These are phyloP conservation scores for Morpho deidamia DNA, from an alignment of 2,888 invertebrate species.

Conservation along the genomic window DNA sequence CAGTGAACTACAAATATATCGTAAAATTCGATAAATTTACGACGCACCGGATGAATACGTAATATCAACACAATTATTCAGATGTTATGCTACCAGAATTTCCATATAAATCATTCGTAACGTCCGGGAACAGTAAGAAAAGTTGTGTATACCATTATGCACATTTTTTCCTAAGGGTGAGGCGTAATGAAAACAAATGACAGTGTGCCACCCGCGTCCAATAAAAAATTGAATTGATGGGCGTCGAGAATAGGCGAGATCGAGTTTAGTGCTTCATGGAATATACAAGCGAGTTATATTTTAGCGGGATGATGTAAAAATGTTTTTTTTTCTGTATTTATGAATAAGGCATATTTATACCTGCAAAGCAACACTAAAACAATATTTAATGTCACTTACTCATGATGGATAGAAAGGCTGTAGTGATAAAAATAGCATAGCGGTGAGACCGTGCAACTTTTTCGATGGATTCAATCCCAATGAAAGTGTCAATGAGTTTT, in stretches of 20 bases:
- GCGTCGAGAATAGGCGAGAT: conserved; percentile 56
- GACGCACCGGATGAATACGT: too few species aligned
- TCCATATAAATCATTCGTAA: conserved; percentile 3
- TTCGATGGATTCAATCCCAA: too few species aligned
- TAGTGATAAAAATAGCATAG: too few species aligned
- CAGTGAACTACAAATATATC: too few species aligned
- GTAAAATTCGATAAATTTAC: too few species aligned
- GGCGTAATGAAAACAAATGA: conserved; percentile 74
- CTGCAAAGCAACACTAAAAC: too few species aligned
- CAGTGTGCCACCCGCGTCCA: conserved; percentile 53
- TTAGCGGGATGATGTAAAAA: not conserved
- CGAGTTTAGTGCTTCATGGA: conserved; percentile 49
- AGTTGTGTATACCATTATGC: not conserved
- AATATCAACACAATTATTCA: too few species aligned
- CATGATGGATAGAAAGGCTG: too few species aligned
- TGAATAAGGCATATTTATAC: too few species aligned
- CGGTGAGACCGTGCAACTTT: too few species aligned
- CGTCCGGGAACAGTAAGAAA: not conserved
- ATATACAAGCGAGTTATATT: conserved; percentile 12
- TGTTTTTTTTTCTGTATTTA: not conserved
- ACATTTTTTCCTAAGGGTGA: conserved; percentile 42
- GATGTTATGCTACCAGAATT: not conserved
- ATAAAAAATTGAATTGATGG: conserved; percentile 71
- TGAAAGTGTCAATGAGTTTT: too few species aligned
- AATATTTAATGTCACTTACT: too few species aligned